Evolutionary conservation across 2,797 vertebrate genomes (phyloP).

Genomic region (Gymnopithys bicolor): DNA sequence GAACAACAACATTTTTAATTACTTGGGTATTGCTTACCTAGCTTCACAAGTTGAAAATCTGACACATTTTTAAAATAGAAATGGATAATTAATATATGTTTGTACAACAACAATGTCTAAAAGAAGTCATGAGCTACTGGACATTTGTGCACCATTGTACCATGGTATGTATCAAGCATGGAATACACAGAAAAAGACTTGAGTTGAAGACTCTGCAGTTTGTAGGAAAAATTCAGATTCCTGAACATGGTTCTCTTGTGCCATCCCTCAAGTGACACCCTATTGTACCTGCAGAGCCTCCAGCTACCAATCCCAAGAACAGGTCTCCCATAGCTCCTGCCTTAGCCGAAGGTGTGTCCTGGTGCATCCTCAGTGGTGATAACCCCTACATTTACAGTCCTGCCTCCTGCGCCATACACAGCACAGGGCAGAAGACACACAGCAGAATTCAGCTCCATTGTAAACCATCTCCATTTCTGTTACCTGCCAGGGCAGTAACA

Average conservation of each 20-base stretch:
- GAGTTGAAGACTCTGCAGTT: not conserved
- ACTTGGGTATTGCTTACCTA: not conserved
- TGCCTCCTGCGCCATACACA: not conserved
- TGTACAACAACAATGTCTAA: not conserved
- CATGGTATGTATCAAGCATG: not conserved
- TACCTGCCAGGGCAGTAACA: not conserved
- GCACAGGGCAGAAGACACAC: not conserved
- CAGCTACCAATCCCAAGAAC: not conserved
- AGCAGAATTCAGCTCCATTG: not conserved
- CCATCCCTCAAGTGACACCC: not conserved
- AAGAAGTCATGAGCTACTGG: not conserved
- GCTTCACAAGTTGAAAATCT: not conserved
- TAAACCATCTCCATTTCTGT: not conserved
- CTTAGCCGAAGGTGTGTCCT: accelerated
- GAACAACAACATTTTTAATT: not conserved
- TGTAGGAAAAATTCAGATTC: not conserved
- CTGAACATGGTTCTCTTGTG: not conserved
- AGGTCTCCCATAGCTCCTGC: not conserved
- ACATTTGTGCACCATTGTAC: not conserved
- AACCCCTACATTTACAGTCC: not conserved
- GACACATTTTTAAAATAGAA: not conserved
- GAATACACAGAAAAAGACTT: not conserved
- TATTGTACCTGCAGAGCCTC: not conserved
- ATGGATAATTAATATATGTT: not conserved
- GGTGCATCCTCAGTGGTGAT: too few species aligned